Evolutionary conservation across 2,113 vertebrate species (phyloP).

Genomic region (Tupaia chinensis): DNA sequence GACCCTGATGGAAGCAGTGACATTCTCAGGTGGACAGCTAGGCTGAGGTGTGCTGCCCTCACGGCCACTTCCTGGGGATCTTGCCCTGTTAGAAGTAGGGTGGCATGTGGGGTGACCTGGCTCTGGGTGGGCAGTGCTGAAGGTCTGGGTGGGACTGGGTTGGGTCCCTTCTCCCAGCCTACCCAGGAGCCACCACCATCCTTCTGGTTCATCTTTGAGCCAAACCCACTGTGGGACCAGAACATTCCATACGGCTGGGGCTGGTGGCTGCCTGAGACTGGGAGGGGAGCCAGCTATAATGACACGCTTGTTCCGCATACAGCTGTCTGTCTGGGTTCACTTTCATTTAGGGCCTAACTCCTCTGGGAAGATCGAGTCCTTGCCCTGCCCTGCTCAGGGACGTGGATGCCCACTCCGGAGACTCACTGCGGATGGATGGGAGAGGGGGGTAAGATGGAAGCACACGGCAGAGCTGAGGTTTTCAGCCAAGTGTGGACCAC

Average conservation of each 20-base stretch:
- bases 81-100: no score
- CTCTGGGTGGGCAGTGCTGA: background rate
- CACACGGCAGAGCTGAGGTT: rapidly evolving
- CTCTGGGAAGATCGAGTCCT: background rate
- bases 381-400: background rate
- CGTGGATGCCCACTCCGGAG: background rate
- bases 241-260: background rate
- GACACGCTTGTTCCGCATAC: rapidly evolving
- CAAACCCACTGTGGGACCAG: background rate
- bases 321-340: background rate
- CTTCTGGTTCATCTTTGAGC: background rate
- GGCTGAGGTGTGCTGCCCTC: background rate
- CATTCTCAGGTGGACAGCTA: rapidly evolving
- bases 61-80: background rate
- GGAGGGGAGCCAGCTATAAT: background rate
- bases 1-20: background rate
- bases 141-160: background rate
- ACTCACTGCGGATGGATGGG: background rate
- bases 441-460: background rate
- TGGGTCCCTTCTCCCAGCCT: background rate
- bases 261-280: background rate
- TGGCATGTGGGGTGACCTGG: rapidly evolving
- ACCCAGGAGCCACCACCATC: background rate
- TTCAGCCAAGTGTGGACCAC: rapidly evolving
- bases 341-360: background rate